Base-by-base conservation (phyloP, 1,140 invertebrate species). In the Elymnias hypermnestra region DNA sequence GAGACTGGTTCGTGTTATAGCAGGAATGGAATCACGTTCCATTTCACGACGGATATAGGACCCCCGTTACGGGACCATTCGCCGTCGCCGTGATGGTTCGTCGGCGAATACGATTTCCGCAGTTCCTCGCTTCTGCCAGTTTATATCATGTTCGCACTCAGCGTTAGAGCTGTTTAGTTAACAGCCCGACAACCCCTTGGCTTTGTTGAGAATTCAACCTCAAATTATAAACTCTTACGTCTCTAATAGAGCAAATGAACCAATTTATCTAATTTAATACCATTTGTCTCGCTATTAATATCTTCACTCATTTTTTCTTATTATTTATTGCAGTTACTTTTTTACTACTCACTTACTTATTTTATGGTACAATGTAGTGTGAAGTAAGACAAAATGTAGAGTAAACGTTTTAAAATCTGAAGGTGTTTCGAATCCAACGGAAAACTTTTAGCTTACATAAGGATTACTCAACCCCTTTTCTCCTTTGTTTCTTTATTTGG, bases 1-100 rank as follows among this genome's bases (percentile, higher is more conserved):
- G 22, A 21, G 45, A 35, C 52, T 42, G 46, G 43, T 52, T 56
- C 44, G 54, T 47, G 51, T 29, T 45, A 45, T 48, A 50, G 53
- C 41, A 57, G 61, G 58, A 72, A 62, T 76, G 60, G 62, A 72
- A 66, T 66, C 72, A 76, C 74, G 69, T 76, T 72, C 66, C 68
- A 82, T 82, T 82, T 72, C 71, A 73, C 64, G 69, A 61, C 74
- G 77, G 77, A 77, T 78, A 78, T 77, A 71, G 59, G 72, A 65
- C 53, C 44, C n/a, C 57, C 67, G 72, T 77, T 77, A 82, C 65
- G 63, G 63, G 62, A 67, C 69, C 60, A 71, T 78, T 65, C 67
- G 63, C 57, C 67, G 59, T 63, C 66, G 54, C 57, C 59, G 53
- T 66, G 72, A 70, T 69, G 71, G 58, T 62, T 64, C 69, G 58